Evolutionary conservation across 2,888 invertebrate genomes (phyloP).

Genomic region (Brachylomia viminalis): DNA sequence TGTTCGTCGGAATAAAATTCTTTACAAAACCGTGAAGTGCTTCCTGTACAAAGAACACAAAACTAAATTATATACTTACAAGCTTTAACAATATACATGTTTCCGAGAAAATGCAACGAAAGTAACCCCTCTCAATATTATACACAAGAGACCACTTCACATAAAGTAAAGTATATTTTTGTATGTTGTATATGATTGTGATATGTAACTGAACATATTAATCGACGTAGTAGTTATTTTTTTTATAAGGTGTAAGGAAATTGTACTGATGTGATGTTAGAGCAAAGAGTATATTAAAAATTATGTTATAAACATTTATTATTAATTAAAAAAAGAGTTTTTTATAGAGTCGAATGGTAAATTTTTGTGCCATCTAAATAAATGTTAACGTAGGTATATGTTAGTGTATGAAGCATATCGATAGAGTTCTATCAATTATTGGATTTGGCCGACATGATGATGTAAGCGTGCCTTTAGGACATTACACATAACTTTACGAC

Average conservation of each 20-base stretch:
- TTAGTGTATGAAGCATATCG: conserved; percentile 73
- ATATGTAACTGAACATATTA: conserved; percentile 74
- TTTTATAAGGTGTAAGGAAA: conserved; percentile 77
- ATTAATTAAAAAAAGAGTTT: conserved; percentile 68
- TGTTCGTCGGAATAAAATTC: conserved; percentile 23
- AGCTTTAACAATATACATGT: conserved; percentile 50
- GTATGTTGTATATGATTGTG: conserved; percentile 76
- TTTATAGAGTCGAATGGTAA: conserved; percentile 82
- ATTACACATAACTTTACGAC: conserved; percentile 32
- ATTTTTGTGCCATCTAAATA: conserved; percentile 87
- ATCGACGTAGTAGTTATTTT: conserved; percentile 72
- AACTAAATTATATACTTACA: conserved; percentile 38
- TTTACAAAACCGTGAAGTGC: conserved; percentile 44
- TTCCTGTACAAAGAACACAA: conserved; percentile 38
- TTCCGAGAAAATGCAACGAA: conserved; percentile 47
- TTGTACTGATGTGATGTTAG: conserved; percentile 88
- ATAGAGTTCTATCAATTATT: conserved; percentile 61
- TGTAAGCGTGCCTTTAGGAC: conserved; percentile 70
- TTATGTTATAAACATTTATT: conserved; percentile 74
- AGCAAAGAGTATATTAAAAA: conserved; percentile 84
- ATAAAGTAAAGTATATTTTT: conserved; percentile 68
- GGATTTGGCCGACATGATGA: conserved; percentile 69
- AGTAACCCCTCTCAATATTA: conserved; percentile 29
- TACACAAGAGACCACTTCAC: conserved; percentile 56
- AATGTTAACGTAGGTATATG: conserved; percentile 78